phyloP scores from a whole-genome alignment of 2,888 invertebrate genomes.

The Eupithecia subfuscata region DNA sequence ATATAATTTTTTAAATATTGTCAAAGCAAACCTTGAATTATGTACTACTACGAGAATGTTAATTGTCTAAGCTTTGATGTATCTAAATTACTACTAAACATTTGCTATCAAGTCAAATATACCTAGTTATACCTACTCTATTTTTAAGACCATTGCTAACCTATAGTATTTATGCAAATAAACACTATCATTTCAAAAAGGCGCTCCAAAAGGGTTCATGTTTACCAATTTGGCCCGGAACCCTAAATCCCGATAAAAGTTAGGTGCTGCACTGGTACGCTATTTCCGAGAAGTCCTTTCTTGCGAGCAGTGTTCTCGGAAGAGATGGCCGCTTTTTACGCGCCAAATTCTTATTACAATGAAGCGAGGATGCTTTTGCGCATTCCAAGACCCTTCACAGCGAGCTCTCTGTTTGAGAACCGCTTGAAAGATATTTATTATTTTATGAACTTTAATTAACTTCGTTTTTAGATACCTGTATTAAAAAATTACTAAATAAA shows the following conservation, averaged over 20 bases:
- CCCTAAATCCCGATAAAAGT: background rate
- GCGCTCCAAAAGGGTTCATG: background rate
- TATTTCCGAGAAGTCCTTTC: conserved; percentile 62
- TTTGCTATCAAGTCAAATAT: too few relatives aligned
- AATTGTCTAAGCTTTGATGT: too few relatives aligned
- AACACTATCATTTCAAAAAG: too few relatives aligned
- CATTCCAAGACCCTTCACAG: conserved; percentile 22
- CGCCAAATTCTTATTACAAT: conserved; percentile 68
- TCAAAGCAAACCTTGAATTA: too few relatives aligned
- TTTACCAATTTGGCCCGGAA: background rate
- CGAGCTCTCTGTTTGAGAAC: background rate
- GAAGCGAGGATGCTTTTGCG: conserved; percentile 34
- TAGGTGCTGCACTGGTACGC: conserved; percentile 44
- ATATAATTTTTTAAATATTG: too few relatives aligned
- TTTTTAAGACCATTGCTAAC: too few relatives aligned
- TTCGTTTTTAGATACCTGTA: background rate
- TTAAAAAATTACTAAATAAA: too few relatives aligned
- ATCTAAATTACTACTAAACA: too few relatives aligned
- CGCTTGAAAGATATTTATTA: background rate
- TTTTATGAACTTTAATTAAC: background rate
- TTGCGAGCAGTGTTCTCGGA: conserved; percentile 58
- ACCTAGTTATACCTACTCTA: too few relatives aligned
- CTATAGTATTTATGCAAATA: too few relatives aligned
- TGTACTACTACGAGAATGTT: too few relatives aligned
- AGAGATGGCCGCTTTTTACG: conserved; percentile 54